Conservation (phyloP, 2,888 invertebrate species). For the Xanthorhoe spadicearia region DNA sequence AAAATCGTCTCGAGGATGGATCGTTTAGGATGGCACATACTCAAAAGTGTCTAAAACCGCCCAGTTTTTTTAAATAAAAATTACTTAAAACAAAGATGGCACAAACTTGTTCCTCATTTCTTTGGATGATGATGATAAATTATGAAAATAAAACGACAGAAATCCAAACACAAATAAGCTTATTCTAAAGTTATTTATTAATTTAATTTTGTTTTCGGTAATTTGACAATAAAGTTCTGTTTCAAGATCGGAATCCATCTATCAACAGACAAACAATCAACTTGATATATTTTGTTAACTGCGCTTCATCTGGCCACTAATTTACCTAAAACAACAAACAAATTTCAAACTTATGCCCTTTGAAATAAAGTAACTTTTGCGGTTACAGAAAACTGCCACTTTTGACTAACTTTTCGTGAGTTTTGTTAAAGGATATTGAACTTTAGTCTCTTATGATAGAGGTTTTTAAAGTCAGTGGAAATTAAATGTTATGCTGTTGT, state of each 20-base stretch:
- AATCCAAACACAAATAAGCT: no score
- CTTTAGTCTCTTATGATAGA: conserved; percentile 5
- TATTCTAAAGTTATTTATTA: neutral
- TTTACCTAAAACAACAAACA: conserved; percentile 18
- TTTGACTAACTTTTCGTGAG: neutral
- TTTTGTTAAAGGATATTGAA: conserved; percentile 17
- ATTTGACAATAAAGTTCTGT: conserved; percentile 45
- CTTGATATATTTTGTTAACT: conserved; percentile 76
- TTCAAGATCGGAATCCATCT: conserved; percentile 52
- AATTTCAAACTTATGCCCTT: conserved; percentile 47
- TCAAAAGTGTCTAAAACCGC: no score
- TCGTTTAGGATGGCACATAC: no score
- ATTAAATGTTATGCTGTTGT: conserved; percentile 2
- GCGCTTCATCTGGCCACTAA: conserved; percentile 62
- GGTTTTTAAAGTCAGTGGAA: conserved; percentile 13
- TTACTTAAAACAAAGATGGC: no score
- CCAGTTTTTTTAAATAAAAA: neutral
- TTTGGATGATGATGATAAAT: no score
- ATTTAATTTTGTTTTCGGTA: conserved; percentile 44
- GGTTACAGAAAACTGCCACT: neutral
- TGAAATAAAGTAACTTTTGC: conserved; percentile 13
- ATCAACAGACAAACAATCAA: conserved; percentile 73
- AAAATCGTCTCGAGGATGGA: no score
- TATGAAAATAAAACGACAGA: no score
- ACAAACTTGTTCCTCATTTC: no score